Evolutionary conservation across 2,797 vertebrate genomes (phyloP).

Genomic region (Botia kubotai): DNA sequence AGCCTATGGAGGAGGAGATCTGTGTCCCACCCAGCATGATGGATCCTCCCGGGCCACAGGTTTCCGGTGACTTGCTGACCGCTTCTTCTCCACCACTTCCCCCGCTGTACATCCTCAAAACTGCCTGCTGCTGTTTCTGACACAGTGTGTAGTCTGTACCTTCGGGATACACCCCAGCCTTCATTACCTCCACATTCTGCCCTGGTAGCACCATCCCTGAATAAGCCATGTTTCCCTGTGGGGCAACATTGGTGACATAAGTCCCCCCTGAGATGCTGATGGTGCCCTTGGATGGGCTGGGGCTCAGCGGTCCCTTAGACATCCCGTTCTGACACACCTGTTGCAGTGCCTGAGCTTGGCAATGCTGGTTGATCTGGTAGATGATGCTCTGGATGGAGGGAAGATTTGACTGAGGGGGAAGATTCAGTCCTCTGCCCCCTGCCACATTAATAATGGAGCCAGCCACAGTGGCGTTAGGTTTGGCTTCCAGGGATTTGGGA

Average conservation of each 20-base stretch:
- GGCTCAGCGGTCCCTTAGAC: constrained; percentile 73
- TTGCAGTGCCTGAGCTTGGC: constrained; percentile 91
- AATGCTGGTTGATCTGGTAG: constrained; percentile 99
- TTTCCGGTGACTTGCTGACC: constrained; percentile 92
- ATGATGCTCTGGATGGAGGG: constrained; percentile 99
- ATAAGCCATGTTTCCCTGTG: constrained; percentile 80
- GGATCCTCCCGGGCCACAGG: constrained; percentile 75
- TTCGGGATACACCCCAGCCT: constrained; percentile 82
- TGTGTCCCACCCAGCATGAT: constrained; percentile 71
- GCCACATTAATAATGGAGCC: constrained; percentile 88
- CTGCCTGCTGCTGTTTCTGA: constrained; percentile 91
- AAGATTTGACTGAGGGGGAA: constrained; percentile 90
- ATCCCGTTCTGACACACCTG: constrained; percentile 86
- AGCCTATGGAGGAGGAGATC: constrained; percentile 82
- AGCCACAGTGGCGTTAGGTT: constrained; percentile 89
- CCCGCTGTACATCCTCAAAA: constrained; percentile 88
- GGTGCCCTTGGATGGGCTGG: constrained; percentile 88
- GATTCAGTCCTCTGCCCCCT: constrained; percentile 83
- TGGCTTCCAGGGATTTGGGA: constrained; percentile 86
- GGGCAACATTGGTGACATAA: constrained; percentile 75
- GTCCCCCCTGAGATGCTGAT: constrained; percentile 75
- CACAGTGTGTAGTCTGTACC: constrained; percentile 93
- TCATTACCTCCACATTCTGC: constrained; percentile 85
- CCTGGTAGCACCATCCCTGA: constrained; percentile 79
- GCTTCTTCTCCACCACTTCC: constrained; percentile 85